phyloP scores from a whole-genome alignment of 2,888 invertebrate genomes.

The Dysmachus trigonus region DNA sequence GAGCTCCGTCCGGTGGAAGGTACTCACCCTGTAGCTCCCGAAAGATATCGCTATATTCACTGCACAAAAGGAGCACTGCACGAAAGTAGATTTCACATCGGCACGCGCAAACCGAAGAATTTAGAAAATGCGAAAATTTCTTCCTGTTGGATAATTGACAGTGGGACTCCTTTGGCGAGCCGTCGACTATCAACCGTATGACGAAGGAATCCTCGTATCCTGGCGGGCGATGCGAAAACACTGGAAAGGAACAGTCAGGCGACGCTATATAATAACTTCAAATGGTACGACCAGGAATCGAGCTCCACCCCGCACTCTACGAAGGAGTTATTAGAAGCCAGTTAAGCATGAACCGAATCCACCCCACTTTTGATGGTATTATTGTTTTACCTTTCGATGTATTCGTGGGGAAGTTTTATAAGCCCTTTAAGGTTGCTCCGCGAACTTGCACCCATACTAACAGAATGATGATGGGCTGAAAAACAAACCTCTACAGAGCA shows the following conservation, averaged over 20 bases:
- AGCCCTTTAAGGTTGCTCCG: background rate
- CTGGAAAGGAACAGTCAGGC: background rate
- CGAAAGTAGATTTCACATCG: background rate
- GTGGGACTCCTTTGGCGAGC: background rate
- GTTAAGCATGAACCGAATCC: background rate
- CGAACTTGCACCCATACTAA: background rate
- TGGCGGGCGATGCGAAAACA: background rate
- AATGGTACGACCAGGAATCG: background rate
- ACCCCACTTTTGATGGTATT: background rate
- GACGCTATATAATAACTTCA: background rate
- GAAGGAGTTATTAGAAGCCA: background rate
- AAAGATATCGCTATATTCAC: background rate
- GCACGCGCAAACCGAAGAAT: background rate
- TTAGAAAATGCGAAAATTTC: background rate
- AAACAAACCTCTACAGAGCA: background rate
- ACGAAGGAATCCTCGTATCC: background rate
- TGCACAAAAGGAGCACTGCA: background rate
- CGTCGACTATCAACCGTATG: background rate
- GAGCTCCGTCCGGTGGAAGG: background rate
- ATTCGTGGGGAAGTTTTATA: background rate
- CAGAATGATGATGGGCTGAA: background rate
- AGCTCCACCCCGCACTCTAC: background rate
- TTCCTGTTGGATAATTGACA: background rate
- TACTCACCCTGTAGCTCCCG: background rate
- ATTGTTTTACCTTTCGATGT: background rate